Evolutionary conservation across 2,888 invertebrate genomes (phyloP).

Genomic region (Deilephila elpenor): DNA sequence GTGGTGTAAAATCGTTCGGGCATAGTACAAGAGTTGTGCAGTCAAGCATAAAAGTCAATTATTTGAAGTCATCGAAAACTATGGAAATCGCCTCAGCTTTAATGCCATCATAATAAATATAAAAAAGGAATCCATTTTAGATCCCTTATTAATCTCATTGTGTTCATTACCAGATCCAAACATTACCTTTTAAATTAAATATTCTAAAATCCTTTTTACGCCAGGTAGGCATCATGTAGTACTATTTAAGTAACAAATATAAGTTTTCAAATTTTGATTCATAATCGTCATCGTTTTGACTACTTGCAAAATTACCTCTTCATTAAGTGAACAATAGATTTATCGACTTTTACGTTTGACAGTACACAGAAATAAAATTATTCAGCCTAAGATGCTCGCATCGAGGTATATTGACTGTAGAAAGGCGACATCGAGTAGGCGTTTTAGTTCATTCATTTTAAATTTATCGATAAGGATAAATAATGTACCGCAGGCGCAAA

Average conservation of each 20-base stretch:
- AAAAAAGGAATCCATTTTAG: background rate
- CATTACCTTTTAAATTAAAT: background rate
- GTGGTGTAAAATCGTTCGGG: background rate
- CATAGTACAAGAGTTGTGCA: constrained; percentile 8
- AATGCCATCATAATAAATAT: background rate
- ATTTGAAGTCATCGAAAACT: background rate
- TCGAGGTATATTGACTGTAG: too few relatives aligned
- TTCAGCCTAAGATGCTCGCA: too few relatives aligned
- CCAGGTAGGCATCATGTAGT: too few relatives aligned
- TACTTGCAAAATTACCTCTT: too few relatives aligned
- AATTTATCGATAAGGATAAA: too few relatives aligned
- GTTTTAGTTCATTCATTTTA: too few relatives aligned
- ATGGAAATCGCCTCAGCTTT: background rate
- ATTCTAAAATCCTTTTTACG: background rate
- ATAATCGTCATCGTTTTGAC: too few relatives aligned
- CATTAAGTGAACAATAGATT: background rate
- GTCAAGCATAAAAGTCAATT: constrained; percentile 28
- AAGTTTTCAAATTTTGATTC: too few relatives aligned
- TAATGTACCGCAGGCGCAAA: too few relatives aligned
- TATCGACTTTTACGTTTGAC: constrained; percentile 17
- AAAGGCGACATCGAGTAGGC: too few relatives aligned
- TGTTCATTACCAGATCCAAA: background rate
- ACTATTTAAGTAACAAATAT: too few relatives aligned
- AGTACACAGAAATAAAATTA: constrained; percentile 8
- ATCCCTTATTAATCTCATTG: constrained; percentile 8